Evolutionary conservation across 2,797 vertebrate genomes (phyloP), one percentile per base, ranked within the genome.

Genomic region (Chloroceryle amazona): DNA sequence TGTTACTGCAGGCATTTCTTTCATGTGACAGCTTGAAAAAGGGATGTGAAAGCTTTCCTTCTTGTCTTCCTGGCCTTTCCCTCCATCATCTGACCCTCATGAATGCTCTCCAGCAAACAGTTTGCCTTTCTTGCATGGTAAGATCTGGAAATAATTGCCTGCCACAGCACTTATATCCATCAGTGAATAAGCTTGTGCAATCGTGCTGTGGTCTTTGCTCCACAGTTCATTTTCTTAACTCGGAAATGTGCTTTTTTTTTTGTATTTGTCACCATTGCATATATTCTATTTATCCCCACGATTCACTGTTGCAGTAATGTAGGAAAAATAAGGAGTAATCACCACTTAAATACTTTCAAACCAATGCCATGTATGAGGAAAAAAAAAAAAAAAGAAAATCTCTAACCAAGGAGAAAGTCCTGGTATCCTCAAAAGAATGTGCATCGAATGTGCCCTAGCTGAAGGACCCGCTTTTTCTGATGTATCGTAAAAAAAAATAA

Each of bases 141-240:
- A 96, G 95, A 97, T 95, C 95, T 97, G 96, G 97, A 96, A 98
- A 96, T 95, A 97, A 96, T 94, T 91, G 96, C 54, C 81, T 96
- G 42, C 29, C 65, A 51, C 60, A 81, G 92, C 87, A 73, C 85
- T 96, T 94, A 68, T 74, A 97, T 96, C 91, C 93, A 76, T 47
- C 84, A 95, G 72, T 86, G 94, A 93, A 82, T 85, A 89, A 95
- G 57, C 89, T 90, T 81, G 94, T 94, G 86, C 96, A 90, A 95
- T 94, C 65, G 31, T 1, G 1, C 57, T 80, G 49, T 81, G 88
- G 86, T 96, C 87, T 96, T 94, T 92, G 44, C 85, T 93, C 86
- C 78, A 76, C 57, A 91, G 58, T 84, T 95, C 86, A 85, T 95
- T 97, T 96, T 94, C 96, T 95, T 81, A 86, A 93, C 70, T 93